Percentiles rank a stretch among this genome's conserved stretches.
phyloP scores from a whole-genome alignment of 1,140 invertebrate genomes.

The Adelges cooleyi region DNA sequence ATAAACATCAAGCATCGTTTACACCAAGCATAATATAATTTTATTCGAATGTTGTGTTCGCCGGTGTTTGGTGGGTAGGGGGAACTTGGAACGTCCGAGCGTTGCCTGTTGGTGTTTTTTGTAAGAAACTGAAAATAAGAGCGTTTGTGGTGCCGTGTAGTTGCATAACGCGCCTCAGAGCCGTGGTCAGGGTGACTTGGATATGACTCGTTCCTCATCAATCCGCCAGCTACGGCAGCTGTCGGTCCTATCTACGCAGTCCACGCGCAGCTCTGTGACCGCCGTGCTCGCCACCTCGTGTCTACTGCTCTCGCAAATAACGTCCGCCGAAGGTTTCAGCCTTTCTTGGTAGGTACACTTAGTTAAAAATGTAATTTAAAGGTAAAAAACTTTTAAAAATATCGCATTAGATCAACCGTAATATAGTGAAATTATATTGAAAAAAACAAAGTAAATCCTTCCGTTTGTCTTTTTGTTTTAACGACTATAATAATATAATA shows the following conservation, averaged over 20 bases:
- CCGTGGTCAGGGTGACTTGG: background rate
- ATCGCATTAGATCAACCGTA: no score
- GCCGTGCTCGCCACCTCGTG: background rate
- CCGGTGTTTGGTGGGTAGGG: no score
- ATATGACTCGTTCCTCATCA: conserved; percentile 4
- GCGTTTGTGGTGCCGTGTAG: background rate
- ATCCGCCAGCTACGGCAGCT: background rate
- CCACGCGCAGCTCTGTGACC: background rate
- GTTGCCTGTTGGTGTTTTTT: background rate
- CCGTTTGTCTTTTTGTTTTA: no score
- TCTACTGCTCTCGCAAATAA: background rate
- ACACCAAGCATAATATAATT: no score
- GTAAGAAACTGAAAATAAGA: background rate
- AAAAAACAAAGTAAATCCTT: no score
- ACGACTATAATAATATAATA: no score
- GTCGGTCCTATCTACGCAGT: background rate
- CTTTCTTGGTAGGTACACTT: conserved; percentile 7
- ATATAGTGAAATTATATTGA: no score
- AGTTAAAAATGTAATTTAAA: no score
- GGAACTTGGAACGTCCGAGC: no score
- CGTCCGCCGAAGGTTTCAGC: background rate
- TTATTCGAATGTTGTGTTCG: no score
- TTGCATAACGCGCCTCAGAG: conserved; percentile 3
- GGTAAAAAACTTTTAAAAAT: no score
- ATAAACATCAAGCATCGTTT: no score